Evolutionary conservation across 2,888 invertebrate species (phyloP).

Genomic region (Drosophila percnosoma): DNA sequence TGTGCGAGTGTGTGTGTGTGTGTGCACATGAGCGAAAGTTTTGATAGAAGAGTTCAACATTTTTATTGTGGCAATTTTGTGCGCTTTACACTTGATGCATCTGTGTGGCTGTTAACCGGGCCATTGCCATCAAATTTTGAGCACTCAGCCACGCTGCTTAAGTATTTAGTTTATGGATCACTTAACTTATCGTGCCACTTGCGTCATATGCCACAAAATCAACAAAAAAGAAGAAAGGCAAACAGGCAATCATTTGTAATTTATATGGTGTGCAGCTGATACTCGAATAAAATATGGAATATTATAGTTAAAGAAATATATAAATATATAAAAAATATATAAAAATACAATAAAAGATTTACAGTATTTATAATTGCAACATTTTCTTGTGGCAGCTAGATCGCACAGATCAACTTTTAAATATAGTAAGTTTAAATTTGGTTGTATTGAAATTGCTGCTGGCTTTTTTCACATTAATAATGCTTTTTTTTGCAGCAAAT

Average conservation of each 20-base stretch:
- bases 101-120: slow-evolving; percentile 44
- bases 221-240: background rate
- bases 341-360: too few relatives aligned
- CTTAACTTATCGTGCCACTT: slow-evolving; percentile 17
- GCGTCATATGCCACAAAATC: slow-evolving; percentile 4
- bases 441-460: slow-evolving; percentile 22
- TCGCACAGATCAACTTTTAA: background rate
- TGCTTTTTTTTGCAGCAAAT: slow-evolving; percentile 42
- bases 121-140: slow-evolving; percentile 42
- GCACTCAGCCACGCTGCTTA: slow-evolving; percentile 37
- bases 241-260: background rate
- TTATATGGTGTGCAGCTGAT: background rate
- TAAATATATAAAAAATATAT: too few relatives aligned
- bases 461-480: slow-evolving; percentile 29
- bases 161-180: slow-evolving; percentile 47
- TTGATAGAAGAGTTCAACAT: slow-evolving; percentile 36
- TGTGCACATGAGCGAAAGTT: slow-evolving; percentile 52
- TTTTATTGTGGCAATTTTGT: slow-evolving; percentile 57
- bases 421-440: background rate
- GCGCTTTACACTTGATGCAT: slow-evolving; percentile 61
- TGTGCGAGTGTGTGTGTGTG: slow-evolving; percentile 22
- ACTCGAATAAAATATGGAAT: background rate
- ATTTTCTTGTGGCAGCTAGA: background rate
- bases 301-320: too few relatives aligned
- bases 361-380: background rate